Conservation (phyloP, 2,113 vertebrate species). For the Sinocyclocheilus anophthalmus region DNA sequence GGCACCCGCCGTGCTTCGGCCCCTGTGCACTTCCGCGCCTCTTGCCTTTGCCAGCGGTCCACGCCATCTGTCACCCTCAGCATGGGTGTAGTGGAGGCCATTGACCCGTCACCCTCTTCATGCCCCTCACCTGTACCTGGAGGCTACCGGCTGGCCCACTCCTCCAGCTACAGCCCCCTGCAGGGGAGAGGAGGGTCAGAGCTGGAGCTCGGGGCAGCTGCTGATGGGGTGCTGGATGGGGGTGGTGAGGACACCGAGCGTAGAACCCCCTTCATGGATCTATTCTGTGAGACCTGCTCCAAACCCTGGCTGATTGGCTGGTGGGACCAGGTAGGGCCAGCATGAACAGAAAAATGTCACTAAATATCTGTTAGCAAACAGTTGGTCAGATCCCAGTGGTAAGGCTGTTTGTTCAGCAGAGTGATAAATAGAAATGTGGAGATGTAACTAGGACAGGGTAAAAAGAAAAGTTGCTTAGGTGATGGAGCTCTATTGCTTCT, state of each 20-base stretch:
- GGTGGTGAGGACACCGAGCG: conserved; percentile 71
- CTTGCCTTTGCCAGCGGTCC: conserved; percentile 75
- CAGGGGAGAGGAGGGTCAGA: conserved; percentile 76
- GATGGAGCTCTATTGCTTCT: neutral
- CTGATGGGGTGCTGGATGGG: conserved; percentile 74
- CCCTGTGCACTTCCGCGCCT: conserved; percentile 69
- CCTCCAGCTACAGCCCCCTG: conserved; percentile 80
- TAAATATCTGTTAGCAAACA: neutral
- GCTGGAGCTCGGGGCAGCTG: conserved; percentile 73
- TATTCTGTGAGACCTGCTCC: conserved; percentile 95
- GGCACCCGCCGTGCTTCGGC: conserved; percentile 59
- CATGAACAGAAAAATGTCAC: conserved; percentile 46
- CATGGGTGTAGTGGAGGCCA: conserved; percentile 80
- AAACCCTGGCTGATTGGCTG: conserved; percentile 94
- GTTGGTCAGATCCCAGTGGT: neutral
- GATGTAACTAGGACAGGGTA: too few relatives aligned
- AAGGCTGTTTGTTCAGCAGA: conserved; percentile 49
- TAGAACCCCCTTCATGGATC: conserved; percentile 89
- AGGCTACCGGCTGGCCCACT: conserved; percentile 76
- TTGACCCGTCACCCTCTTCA: conserved; percentile 70
- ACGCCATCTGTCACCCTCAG: conserved; percentile 68
- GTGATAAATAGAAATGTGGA: conserved; percentile 54
- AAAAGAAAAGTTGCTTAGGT: neutral
- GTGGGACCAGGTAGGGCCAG: conserved; percentile 90
- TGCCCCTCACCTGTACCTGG: conserved; percentile 76